Percentiles rank a stretch among this genome's conserved stretches.
phyloP scores from a whole-genome alignment of 2,888 invertebrate species.

The Eupithecia dodoneata region DNA sequence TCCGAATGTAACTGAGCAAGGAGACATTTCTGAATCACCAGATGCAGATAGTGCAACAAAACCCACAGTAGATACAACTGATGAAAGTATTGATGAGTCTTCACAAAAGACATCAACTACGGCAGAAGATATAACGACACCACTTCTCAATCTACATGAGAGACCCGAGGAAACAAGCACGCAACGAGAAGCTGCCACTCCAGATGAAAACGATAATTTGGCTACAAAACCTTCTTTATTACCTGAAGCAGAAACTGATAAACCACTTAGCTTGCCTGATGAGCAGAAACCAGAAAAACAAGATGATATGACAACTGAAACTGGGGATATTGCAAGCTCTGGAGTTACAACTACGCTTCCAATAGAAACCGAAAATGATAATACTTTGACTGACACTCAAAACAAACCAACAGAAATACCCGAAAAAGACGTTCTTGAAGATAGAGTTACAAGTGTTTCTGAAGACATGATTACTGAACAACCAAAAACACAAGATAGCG shows the following conservation, averaged over 20 bases:
- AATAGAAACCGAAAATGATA: not conserved
- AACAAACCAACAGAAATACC: slow-evolving; percentile 19
- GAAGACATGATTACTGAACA: slow-evolving; percentile 24
- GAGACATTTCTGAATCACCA: slow-evolving; percentile 38
- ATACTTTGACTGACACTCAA: slow-evolving; percentile 10
- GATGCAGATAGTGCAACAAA: slow-evolving; percentile 6
- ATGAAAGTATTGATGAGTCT: not conserved
- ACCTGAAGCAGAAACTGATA: slow-evolving; percentile 34
- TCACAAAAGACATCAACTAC: not conserved
- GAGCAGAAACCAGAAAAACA: slow-evolving; percentile 16
- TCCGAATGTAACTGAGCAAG: slow-evolving; percentile 32
- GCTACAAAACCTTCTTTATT: slow-evolving; percentile 17
- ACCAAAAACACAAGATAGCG: slow-evolving; percentile 18
- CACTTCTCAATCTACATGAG: slow-evolving; percentile 5
- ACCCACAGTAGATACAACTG: slow-evolving; percentile 4
- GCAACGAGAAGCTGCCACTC: slow-evolving; percentile 7
- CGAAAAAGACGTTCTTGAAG: slow-evolving; percentile 16
- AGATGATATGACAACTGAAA: slow-evolving; percentile 19
- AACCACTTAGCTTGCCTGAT: slow-evolving; percentile 8
- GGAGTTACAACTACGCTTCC: not conserved
- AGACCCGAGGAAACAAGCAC: slow-evolving; percentile 15
- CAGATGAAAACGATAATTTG: slow-evolving; percentile 12
- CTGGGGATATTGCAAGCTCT: slow-evolving; percentile 14
- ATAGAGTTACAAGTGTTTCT: slow-evolving; percentile 17
- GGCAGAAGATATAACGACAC: slow-evolving; percentile 5